These are phyloP conservation scores for Ambastaia sidthimunki DNA, from an alignment of 2,797 vertebrate genomes.

Conservation along the genomic window DNA sequence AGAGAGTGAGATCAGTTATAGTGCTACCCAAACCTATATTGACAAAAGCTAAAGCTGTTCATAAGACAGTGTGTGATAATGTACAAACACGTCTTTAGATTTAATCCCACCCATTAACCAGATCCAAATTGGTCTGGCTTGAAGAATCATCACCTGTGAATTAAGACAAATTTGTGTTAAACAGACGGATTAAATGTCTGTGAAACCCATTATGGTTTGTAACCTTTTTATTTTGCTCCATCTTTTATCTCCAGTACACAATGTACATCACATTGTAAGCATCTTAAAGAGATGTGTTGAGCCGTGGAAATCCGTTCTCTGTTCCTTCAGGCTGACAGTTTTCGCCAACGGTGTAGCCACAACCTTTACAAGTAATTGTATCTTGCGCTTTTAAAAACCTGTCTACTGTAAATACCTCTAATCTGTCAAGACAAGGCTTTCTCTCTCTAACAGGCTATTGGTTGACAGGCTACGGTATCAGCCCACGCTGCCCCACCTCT, in stretches of 20 bases:
- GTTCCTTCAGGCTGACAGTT: slow-evolving; percentile 23
- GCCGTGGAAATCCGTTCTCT: slow-evolving; percentile 1
- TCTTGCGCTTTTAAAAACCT: slow-evolving; percentile 36
- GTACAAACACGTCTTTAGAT: slow-evolving; percentile 1
- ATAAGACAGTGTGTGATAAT: slow-evolving; percentile 1
- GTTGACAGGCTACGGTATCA: slow-evolving; percentile 36
- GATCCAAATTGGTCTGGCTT: slow-evolving; percentile 1
- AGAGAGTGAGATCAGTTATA: neutral
- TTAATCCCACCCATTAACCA: neutral
- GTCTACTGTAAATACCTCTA: slow-evolving; percentile 34
- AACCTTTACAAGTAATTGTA: slow-evolving; percentile 34
- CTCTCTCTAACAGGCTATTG: slow-evolving; percentile 20
- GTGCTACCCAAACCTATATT: neutral
- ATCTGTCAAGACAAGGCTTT: slow-evolving; percentile 39
- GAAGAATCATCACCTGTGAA: slow-evolving; percentile 32
- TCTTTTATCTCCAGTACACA: slow-evolving; percentile 19
- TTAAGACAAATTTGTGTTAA: slow-evolving; percentile 22
- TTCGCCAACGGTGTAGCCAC: slow-evolving; percentile 18
- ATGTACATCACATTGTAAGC: slow-evolving; percentile 6
- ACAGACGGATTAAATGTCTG: slow-evolving; percentile 20
- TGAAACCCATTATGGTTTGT: slow-evolving; percentile 2
- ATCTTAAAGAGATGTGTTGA: slow-evolving; percentile 14
- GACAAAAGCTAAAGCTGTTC: neutral
- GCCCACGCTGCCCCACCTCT: slow-evolving; percentile 62
- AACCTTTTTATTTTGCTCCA: neutral